Percentiles rank a stretch among this genome's conserved stretches.
Evolutionary conservation across 2,797 vertebrate species (phyloP).

Genomic region (Macropus fuliginosus): DNA sequence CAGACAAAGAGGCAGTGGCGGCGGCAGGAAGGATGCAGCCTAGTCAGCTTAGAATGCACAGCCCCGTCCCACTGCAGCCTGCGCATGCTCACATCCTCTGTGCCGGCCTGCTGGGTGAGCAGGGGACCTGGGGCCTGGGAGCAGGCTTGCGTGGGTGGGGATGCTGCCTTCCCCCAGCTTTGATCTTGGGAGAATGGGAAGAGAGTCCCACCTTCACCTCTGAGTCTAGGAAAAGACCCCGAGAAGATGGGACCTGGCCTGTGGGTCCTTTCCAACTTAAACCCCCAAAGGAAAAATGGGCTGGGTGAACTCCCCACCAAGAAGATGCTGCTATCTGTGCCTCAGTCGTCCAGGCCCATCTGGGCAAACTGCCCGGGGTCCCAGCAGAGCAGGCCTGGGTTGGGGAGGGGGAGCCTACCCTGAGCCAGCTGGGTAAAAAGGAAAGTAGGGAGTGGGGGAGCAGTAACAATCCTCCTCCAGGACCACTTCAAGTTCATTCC

Average conservation of each 20-base stretch:
- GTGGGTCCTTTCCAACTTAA: no score
- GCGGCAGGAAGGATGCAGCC: neutral
- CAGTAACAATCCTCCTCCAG: neutral
- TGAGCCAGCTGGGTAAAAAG: neutral
- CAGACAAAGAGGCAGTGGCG: neutral
- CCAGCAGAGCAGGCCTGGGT: neutral
- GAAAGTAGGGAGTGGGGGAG: neutral
- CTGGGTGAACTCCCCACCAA: neutral
- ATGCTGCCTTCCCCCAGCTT: slow-evolving; percentile 26
- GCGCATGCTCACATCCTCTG: neutral
- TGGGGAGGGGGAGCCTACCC: neutral
- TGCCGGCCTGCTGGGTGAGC: neutral
- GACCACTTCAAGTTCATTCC: neutral
- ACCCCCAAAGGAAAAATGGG: no score
- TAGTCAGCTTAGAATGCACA: slow-evolving; percentile 28
- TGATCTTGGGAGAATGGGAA: slow-evolving; percentile 34
- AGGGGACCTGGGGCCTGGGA: neutral
- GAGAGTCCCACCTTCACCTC: slow-evolving; percentile 40
- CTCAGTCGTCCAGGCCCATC: neutral
- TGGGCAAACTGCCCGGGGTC: neutral
- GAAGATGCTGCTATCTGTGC: neutral
- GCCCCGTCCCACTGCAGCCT: neutral
- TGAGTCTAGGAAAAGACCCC: neutral
- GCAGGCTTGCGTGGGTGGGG: no score
- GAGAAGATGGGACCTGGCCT: neutral